phyloP scores from a whole-genome alignment of 1,140 invertebrate genomes.

The Drosophila bocqueti region DNA sequence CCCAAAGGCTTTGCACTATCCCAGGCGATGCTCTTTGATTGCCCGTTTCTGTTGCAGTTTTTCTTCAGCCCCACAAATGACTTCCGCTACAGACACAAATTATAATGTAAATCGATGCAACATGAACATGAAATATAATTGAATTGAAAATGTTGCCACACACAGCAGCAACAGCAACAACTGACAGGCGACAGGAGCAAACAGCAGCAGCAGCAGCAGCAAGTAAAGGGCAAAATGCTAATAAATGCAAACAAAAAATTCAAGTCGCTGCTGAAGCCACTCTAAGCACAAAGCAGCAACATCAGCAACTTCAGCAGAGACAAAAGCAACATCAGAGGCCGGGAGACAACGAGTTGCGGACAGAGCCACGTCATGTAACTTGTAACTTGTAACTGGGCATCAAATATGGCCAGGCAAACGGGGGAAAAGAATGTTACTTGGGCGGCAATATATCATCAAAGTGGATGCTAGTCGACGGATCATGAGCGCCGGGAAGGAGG shows the following conservation, averaged over 20 bases:
- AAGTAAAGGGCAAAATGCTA: constrained; percentile 77
- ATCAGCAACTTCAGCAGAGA: constrained; percentile 57
- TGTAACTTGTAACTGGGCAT: constrained; percentile 71
- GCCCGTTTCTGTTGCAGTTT: constrained; percentile 10
- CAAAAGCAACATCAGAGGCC: constrained; percentile 32
- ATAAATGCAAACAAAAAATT: constrained; percentile 71
- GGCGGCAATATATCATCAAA: constrained; percentile 81
- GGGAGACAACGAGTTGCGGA: constrained; percentile 50
- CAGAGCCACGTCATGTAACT: constrained; percentile 75
- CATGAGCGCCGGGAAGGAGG: constrained; percentile 17
- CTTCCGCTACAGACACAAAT: constrained; percentile 80
- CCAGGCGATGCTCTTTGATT: constrained; percentile 19
- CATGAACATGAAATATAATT: constrained; percentile 83
- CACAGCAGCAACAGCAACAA: constrained; percentile 61
- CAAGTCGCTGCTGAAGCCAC: constrained; percentile 26
- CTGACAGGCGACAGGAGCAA: constrained; percentile 65
- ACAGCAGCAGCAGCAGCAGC: constrained; percentile 25
- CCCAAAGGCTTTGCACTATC: not conserved
- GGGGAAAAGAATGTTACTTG: constrained; percentile 40
- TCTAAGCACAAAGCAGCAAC: constrained; percentile 71
- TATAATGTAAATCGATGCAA: constrained; percentile 83
- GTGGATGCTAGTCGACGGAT: constrained; percentile 53
- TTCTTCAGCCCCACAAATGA: constrained; percentile 65
- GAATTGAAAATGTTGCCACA: constrained; percentile 82
- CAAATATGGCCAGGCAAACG: constrained; percentile 67